Evolutionary conservation across 2,888 invertebrate species (phyloP).

Genomic region (Lasioglossum figueresi): DNA sequence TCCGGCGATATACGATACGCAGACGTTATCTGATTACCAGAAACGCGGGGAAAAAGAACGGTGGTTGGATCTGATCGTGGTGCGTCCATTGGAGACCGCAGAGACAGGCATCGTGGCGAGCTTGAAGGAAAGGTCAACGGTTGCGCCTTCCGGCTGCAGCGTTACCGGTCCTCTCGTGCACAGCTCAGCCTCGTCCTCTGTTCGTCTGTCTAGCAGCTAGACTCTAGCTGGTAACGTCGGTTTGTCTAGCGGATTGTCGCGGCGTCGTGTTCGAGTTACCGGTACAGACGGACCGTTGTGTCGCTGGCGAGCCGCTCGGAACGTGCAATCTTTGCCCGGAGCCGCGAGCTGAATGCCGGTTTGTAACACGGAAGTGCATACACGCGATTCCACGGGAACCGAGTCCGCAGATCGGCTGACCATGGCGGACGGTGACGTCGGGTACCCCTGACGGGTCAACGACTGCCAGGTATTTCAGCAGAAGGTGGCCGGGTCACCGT

Average conservation of each 20-base stretch:
- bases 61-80: slow-evolving; percentile 47
- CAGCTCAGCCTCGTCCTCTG: slow-evolving; percentile 25
- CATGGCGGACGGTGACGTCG: slow-evolving; percentile 68
- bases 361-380: slow-evolving; percentile 77
- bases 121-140: slow-evolving; percentile 66
- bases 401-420: slow-evolving; percentile 69
- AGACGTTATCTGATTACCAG: slow-evolving; percentile 60
- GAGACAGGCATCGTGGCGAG: slow-evolving; percentile 40
- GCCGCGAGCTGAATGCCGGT: slow-evolving; percentile 70
- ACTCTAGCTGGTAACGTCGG: slow-evolving; percentile 56
- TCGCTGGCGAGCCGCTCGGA: slow-evolving; percentile 62
- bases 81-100: slow-evolving; percentile 6
- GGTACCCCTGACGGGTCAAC: slow-evolving; percentile 66
- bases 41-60: slow-evolving; percentile 23
- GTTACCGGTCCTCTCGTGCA: slow-evolving; percentile 32
- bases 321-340: slow-evolving; percentile 62
- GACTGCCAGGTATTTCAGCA: slow-evolving; percentile 68
- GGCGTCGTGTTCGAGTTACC: slow-evolving; percentile 70
- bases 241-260: slow-evolving; percentile 68
- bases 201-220: slow-evolving; percentile 47
- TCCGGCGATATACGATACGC: slow-evolving; percentile 45
- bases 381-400: slow-evolving; percentile 60
- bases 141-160: slow-evolving; percentile 53
- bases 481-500: slow-evolving; percentile 45
- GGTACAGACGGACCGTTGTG: slow-evolving; percentile 73